These are phyloP conservation scores for Chaenocephalus aceratus DNA, from an alignment of 2,113 vertebrate genomes.

Conservation along the genomic window DNA sequence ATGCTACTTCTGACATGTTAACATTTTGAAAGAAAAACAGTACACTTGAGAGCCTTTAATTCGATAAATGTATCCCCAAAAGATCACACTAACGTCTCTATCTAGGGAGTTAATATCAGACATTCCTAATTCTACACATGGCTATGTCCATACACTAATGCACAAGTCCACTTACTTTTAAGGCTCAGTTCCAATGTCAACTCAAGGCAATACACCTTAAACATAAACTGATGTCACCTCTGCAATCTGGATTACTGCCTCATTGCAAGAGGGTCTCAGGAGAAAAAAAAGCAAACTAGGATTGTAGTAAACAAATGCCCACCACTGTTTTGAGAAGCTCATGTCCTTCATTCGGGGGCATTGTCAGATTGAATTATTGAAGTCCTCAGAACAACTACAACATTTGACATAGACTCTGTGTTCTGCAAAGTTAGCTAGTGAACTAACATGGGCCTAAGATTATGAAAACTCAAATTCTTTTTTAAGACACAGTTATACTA, in stretches of 20 bases:
- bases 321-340: slow-evolving; percentile 33
- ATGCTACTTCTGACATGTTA: not conserved
- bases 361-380: slow-evolving; percentile 67
- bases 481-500: not conserved
- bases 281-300: not conserved
- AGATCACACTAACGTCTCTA: not conserved
- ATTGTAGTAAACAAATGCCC: slow-evolving; percentile 21
- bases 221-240: not conserved
- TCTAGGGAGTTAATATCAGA: not conserved
- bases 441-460: not conserved
- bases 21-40: not conserved
- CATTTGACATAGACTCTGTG: slow-evolving; percentile 30
- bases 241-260: slow-evolving; percentile 6
- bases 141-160: too few relatives aligned
- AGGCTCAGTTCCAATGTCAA: not conserved
- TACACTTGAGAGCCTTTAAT: not conserved
- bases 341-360: slow-evolving; percentile 54
- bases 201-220: not conserved
- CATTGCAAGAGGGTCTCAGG: too few relatives aligned
- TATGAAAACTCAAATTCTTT: not conserved
- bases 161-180: not conserved
- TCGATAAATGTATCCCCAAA: not conserved
- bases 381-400: slow-evolving; percentile 33
- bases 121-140: not conserved
- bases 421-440: slow-evolving; percentile 1